These are phyloP conservation scores for Cydia pomonella DNA, from an alignment of 1,140 invertebrate species.

Conservation along the genomic window DNA sequence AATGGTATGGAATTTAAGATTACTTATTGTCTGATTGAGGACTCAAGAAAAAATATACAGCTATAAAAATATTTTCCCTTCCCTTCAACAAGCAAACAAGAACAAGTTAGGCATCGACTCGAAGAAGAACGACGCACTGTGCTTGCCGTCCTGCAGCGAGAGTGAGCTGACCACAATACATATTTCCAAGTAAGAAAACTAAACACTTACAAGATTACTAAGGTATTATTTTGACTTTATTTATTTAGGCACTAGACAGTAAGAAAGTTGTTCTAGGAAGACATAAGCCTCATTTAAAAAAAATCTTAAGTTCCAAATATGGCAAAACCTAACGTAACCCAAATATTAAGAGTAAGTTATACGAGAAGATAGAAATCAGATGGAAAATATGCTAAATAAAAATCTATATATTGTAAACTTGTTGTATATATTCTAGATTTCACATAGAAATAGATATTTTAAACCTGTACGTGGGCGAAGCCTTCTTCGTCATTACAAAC, in stretches of 20 bases:
- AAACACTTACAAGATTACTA: too few species aligned
- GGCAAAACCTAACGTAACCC: too few species aligned
- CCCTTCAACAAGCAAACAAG: constrained; percentile 7
- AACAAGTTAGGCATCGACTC: constrained; percentile 37
- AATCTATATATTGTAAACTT: constrained; percentile 27
- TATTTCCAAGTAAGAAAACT: constrained; percentile 44
- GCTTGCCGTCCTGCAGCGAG: constrained; percentile 79
- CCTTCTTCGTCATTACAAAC: constrained; percentile 69
- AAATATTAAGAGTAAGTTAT: too few species aligned
- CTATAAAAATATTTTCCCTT: background rate
- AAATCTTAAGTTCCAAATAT: background rate
- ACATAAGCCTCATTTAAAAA: background rate
- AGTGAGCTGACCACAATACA: constrained; percentile 75
- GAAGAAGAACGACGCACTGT: constrained; percentile 52
- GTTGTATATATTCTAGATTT: background rate
- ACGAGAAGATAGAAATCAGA: too few species aligned
- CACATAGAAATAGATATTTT: background rate
- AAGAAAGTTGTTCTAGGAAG: background rate
- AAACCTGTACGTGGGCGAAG: constrained; percentile 43
- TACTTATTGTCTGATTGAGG: constrained; percentile 36
- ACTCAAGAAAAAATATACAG: constrained; percentile 26
- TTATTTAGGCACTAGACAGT: too few species aligned
- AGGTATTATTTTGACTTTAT: too few species aligned
- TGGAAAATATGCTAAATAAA: constrained; percentile 7
- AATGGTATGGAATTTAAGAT: constrained; percentile 62